Conservation (phyloP, 2,797 vertebrate species). For the Ptychadena robeensis region DNA sequence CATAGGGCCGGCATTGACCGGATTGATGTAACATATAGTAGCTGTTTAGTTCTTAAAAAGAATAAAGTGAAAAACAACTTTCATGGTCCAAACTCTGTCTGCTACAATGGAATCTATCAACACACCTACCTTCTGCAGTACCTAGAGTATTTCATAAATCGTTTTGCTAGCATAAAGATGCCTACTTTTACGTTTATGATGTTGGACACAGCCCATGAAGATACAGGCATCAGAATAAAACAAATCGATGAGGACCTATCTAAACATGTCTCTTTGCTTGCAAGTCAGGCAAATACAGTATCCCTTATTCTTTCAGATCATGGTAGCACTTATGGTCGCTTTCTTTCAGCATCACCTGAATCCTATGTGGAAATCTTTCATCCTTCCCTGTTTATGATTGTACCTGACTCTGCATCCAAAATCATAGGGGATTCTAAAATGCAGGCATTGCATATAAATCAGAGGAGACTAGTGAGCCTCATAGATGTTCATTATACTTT, state of each 20-base stretch:
- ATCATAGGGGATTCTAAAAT: constrained; percentile 51
- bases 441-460: constrained; percentile 51
- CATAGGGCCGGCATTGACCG: constrained; percentile 54
- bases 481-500: constrained; percentile 61
- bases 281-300: constrained; percentile 54
- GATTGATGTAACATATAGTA: constrained; percentile 61
- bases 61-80: constrained; percentile 59
- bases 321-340: constrained; percentile 58
- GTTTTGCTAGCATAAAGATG: constrained; percentile 48
- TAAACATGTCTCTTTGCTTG: constrained; percentile 55
- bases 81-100: constrained; percentile 58
- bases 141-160: constrained; percentile 50
- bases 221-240: constrained; percentile 60
- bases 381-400: constrained; percentile 56
- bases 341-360: constrained; percentile 55
- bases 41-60: constrained; percentile 56
- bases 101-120: constrained; percentile 63
- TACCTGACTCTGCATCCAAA: constrained; percentile 49
- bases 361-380: constrained; percentile 60
- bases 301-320: constrained; percentile 63
- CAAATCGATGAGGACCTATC: constrained; percentile 56
- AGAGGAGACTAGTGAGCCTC: constrained; percentile 61
- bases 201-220: constrained; percentile 59
- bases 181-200: constrained; percentile 60
- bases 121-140: constrained; percentile 60